A percentile compares a stretch with the other conserved stretches of the same genome.
phyloP scores from a whole-genome alignment of 2,797 vertebrate species.

The Sphenopsis melanotis region DNA sequence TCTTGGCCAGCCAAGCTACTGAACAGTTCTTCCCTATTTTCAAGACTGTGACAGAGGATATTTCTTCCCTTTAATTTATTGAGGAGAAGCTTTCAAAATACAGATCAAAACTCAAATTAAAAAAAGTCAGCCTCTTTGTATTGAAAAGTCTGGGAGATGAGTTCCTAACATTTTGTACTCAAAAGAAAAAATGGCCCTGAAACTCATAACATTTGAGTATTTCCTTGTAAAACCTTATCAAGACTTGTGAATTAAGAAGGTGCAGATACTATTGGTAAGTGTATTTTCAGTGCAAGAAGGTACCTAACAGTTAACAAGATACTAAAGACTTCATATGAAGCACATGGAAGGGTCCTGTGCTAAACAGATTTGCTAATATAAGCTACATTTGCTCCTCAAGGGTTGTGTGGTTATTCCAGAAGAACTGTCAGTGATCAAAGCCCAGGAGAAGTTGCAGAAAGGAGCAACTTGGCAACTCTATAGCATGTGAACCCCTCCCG shows the following conservation, averaged over 20 bases:
- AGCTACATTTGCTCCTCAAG: neutral
- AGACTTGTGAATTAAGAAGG: neutral
- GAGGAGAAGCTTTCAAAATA: neutral
- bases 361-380: neutral
- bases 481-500: neutral
- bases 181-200: neutral
- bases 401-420: neutral
- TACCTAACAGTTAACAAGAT: neutral
- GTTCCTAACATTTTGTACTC: neutral
- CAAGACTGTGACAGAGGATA: neutral
- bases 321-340: neutral
- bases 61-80: neutral
- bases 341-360: neutral
- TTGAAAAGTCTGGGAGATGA: neutral
- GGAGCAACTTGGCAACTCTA: neutral
- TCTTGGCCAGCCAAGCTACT: neutral
- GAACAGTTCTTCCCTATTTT: neutral
- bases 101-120: neutral
- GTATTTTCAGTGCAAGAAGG: neutral
- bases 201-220: neutral
- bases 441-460: neutral
- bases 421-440: neutral
- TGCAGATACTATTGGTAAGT: neutral
- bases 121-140: neutral
- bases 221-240: neutral